phyloP scores from a whole-genome alignment of 92 coral and sea anemone genomes.

The Zoanthus sansibaricus region DNA sequence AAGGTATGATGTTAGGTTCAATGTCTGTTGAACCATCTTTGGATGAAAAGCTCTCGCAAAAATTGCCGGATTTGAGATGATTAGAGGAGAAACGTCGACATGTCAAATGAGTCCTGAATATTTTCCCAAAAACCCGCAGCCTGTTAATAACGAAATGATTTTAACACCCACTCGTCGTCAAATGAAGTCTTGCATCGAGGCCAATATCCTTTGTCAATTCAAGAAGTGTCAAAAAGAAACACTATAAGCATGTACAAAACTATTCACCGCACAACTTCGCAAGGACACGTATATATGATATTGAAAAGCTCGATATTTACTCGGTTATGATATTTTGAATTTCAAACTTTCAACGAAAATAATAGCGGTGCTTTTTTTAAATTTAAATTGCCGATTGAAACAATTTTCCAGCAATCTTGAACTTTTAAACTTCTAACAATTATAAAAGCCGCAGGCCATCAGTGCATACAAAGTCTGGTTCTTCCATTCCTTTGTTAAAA shows the following conservation, averaged over 20 bases:
- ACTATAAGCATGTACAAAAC: background rate
- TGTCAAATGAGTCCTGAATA: no score
- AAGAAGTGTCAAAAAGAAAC: slow-evolving; percentile 1
- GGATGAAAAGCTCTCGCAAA: no score
- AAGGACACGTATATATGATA: background rate
- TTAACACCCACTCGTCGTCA: no score
- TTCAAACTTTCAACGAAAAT: background rate
- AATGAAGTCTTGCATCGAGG: background rate
- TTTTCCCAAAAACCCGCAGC: no score
- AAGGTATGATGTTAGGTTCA: no score
- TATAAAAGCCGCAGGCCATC: background rate
- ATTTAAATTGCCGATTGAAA: background rate
- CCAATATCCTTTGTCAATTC: background rate
- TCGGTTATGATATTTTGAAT: background rate
- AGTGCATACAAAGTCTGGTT: no score
- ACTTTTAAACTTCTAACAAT: background rate
- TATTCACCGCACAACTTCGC: background rate
- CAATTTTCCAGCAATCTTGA: background rate
- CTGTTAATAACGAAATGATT: no score
- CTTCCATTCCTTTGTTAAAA: no score
- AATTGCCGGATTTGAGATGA: no score
- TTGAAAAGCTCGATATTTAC: background rate
- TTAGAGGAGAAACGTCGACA: no score
- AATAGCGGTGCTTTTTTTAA: background rate
- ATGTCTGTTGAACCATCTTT: no score